Evolutionary conservation across 2,113 vertebrate species (phyloP).

Genomic region (Trogon melanurus): DNA sequence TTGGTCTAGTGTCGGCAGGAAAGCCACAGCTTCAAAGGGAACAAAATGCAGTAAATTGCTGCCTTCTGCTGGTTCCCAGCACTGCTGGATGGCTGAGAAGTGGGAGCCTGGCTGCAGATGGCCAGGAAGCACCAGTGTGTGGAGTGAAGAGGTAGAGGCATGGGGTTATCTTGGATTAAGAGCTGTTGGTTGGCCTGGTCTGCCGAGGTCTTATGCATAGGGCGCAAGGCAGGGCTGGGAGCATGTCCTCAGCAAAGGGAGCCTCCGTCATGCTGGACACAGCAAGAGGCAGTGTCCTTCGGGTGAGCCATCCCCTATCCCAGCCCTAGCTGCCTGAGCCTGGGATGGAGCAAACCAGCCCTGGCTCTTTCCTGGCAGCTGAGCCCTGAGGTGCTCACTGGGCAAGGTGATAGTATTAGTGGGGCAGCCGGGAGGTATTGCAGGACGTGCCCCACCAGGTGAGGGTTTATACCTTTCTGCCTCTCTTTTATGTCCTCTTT

Average conservation of each 20-base stretch:
- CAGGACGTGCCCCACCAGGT: background rate
- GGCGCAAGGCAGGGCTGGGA: background rate
- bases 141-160: accelerated
- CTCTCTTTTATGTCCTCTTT: background rate
- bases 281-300: accelerated
- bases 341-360: background rate
- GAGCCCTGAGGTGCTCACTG: accelerated
- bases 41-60: background rate
- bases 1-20: background rate
- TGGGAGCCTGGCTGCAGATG: accelerated
- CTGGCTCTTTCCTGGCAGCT: background rate
- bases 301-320: background rate
- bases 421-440: background rate
- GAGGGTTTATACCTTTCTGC: background rate
- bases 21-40: background rate
- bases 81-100: accelerated
- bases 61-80: background rate
- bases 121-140: accelerated
- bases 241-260: background rate
- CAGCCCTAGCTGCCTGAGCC: background rate
- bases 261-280: accelerated
- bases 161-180: background rate
- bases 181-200: background rate
- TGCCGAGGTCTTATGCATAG: background rate
- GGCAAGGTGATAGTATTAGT: background rate